Conservation (phyloP, 2,888 invertebrate species). For the Arge pagana region DNA sequence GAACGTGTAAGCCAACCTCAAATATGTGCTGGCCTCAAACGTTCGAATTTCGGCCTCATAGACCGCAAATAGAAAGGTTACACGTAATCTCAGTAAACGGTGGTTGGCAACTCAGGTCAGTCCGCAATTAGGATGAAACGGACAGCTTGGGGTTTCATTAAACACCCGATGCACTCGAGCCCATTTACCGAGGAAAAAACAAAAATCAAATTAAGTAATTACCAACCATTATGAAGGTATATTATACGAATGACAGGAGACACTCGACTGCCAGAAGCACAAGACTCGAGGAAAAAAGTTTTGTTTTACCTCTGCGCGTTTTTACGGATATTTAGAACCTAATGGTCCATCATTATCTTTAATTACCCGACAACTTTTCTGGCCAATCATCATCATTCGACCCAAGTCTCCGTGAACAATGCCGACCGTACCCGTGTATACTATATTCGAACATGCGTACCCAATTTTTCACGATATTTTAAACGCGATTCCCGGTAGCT, state of each 20-base stretch:
- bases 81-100: constrained; percentile 26
- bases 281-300: background rate
- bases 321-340: constrained; percentile 10
- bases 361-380: constrained; percentile 5
- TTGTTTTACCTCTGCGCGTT: constrained; percentile 1
- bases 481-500: too few species aligned
- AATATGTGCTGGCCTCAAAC: constrained; percentile 21
- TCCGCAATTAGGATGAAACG: constrained; percentile 25
- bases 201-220: constrained; percentile 52
- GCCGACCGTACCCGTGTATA: too few species aligned
- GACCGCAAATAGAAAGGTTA: constrained; percentile 33
- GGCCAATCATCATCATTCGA: constrained; percentile 13
- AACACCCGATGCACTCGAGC: constrained; percentile 27
- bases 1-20: background rate
- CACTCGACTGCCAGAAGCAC: background rate
- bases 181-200: constrained; percentile 34
- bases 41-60: constrained; percentile 24
- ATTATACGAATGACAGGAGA: constrained; percentile 31
- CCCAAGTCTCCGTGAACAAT: constrained; percentile 6
- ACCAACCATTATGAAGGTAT: constrained; percentile 43
- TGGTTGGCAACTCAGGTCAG: background rate
- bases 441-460: too few species aligned
- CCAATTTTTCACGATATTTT: too few species aligned
- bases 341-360: constrained; percentile 14
- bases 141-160: constrained; percentile 30